These are phyloP conservation scores for Corynorhinus townsendii DNA, from an alignment of 2,113 vertebrate species.

Conservation along the genomic window DNA sequence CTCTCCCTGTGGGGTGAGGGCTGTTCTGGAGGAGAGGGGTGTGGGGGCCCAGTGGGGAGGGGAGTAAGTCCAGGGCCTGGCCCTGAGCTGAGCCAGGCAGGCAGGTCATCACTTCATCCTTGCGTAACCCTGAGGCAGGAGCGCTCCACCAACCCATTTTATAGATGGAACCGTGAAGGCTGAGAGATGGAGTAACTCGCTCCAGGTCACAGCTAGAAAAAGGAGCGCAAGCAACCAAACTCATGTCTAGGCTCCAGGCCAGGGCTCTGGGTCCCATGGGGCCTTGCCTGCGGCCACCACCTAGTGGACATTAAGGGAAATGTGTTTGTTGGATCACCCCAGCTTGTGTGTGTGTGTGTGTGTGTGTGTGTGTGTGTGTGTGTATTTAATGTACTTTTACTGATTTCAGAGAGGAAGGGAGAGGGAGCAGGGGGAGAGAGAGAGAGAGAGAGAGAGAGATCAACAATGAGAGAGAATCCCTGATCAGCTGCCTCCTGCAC, in stretches of 20 bases:
- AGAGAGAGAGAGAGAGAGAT: too few relatives aligned
- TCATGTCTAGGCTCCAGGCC: background rate
- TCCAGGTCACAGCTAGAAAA: background rate
- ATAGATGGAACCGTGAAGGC: background rate
- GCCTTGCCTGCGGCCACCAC: background rate
- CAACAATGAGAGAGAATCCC: too few relatives aligned
- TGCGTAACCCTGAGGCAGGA: background rate
- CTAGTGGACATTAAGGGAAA: background rate
- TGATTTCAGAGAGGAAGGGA: too few relatives aligned
- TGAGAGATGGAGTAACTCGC: background rate
- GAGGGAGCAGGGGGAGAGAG: too few relatives aligned
- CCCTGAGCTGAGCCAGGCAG: rapidly evolving
- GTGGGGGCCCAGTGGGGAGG: background rate
- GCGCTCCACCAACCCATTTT: background rate
- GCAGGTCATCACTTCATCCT: rapidly evolving
- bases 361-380: too few relatives aligned
- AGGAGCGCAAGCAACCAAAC: background rate
- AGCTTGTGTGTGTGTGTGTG: background rate
- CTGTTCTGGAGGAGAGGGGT: background rate
- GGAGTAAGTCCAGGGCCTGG: background rate
- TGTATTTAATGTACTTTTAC: too few relatives aligned
- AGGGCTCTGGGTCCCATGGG: background rate
- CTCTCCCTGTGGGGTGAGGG: background rate
- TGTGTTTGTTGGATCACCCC: background rate
- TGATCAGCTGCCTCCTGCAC: too few relatives aligned